phyloP scores from a whole-genome alignment of 2,113 vertebrate species.

The Verasper variegatus region DNA sequence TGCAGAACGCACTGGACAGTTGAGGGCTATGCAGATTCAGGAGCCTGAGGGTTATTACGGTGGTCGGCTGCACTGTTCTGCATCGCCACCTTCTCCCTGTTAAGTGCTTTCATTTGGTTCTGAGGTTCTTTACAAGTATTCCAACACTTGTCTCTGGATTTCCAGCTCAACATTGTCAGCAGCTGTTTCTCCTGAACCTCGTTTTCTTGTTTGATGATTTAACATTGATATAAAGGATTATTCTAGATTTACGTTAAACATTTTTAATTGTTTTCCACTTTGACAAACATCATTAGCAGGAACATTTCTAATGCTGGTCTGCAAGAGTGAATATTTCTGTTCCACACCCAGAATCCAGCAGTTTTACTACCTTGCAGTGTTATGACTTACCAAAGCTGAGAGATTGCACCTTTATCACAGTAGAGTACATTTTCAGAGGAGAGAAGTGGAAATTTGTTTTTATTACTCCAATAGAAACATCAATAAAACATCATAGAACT shows the following conservation, averaged over 20 bases:
- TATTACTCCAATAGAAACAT: conserved; percentile 17
- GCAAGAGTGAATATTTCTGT: not conserved
- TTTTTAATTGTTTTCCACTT: not conserved
- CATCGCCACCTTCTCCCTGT: not conserved
- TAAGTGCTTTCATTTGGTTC: not conserved
- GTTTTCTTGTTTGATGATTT: not conserved
- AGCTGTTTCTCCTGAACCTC: not conserved
- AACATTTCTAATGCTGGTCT: too few relatives aligned
- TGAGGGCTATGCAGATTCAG: conserved; percentile 28
- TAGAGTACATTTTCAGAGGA: not conserved
- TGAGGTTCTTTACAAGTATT: not conserved
- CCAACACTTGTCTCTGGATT: not conserved
- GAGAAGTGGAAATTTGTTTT: conserved; percentile 9
- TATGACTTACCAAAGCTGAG: conserved; percentile 6
- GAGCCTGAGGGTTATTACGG: conserved; percentile 7
- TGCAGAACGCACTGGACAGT: not conserved
- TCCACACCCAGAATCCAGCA: not conserved
- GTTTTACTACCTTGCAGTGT: not conserved
- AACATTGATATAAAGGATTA: too few relatives aligned
- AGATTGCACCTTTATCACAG: conserved; percentile 4
- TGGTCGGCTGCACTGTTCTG: not conserved
- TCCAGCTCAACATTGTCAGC: not conserved
- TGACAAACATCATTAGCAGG: not conserved
- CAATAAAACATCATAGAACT: conserved; percentile 35
- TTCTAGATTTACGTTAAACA: not conserved